Conservation (phyloP, 2,113 vertebrate genomes). For the Macrotus californicus region DNA sequence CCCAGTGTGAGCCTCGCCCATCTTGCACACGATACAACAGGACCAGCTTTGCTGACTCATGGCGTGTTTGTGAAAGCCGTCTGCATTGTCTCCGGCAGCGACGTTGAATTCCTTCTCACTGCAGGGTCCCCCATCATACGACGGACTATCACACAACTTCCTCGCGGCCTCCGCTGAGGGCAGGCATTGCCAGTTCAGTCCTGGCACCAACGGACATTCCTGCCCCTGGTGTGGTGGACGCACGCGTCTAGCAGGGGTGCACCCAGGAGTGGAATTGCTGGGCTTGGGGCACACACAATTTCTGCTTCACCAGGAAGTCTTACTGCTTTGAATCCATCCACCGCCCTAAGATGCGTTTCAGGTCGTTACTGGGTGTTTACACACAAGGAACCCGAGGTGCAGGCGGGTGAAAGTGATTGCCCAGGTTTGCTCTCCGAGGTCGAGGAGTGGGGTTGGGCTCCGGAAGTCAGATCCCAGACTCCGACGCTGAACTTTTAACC, state of each 20-base stretch:
- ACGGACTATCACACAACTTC: rapidly evolving
- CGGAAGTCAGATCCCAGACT: not conserved
- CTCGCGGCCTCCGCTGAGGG: rapidly evolving
- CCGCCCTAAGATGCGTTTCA: not conserved
- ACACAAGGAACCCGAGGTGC: rapidly evolving
- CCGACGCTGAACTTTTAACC: not conserved
- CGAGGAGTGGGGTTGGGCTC: not conserved
- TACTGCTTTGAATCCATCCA: not conserved
- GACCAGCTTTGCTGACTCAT: not conserved
- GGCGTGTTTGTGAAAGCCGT: rapidly evolving
- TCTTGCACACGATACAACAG: rapidly evolving
- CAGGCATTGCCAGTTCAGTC: rapidly evolving
- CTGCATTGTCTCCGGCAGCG: rapidly evolving
- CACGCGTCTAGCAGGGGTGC: rapidly evolving
- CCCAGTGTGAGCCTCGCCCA: rapidly evolving
- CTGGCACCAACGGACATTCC: not conserved
- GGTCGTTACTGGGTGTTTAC: no score
- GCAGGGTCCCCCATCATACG: rapidly evolving
- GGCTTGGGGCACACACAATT: not conserved
- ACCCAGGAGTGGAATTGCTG: rapidly evolving
- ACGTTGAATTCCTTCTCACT: rapidly evolving
- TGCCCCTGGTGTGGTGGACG: not conserved
- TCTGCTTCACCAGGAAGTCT: rapidly evolving
- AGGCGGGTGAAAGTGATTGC: rapidly evolving
- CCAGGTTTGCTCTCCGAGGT: not conserved